Evolutionary conservation across 2,113 vertebrate genomes (phyloP).

Genomic region (Echinops telfairi): DNA sequence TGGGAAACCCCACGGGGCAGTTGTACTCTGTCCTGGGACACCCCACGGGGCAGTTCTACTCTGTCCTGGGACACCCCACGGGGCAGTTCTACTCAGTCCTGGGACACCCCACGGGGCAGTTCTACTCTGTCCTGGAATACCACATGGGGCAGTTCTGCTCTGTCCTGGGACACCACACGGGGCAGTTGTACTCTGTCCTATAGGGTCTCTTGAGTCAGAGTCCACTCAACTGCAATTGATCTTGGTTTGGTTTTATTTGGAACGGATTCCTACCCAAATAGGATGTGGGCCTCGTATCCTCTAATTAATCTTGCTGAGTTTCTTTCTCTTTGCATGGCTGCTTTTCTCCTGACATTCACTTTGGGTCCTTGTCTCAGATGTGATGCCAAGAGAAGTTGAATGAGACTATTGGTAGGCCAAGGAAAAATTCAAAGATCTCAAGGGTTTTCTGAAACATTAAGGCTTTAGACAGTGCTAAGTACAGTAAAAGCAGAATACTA

Average conservation of each 20-base stretch:
- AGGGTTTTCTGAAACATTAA: conserved; percentile 68
- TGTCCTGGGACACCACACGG: neutral
- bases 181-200: neutral
- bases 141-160: neutral
- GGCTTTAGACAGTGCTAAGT: conserved; percentile 34
- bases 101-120: neutral
- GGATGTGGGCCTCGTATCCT: conserved; percentile 50
- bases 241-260: conserved; percentile 24
- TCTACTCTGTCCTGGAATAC: neutral
- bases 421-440: conserved; percentile 66
- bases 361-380: conserved; percentile 58
- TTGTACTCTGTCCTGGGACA: neutral
- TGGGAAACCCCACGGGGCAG: neutral
- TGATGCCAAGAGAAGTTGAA: conserved; percentile 48
- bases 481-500: conserved; percentile 47
- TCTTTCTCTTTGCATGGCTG: conserved; percentile 53
- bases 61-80: neutral
- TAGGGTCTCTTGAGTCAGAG: neutral
- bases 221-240: neutral
- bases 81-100: neutral
- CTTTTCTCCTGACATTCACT: conserved; percentile 59
- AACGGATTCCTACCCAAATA: conserved; percentile 50
- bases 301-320: conserved; percentile 66
- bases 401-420: conserved; percentile 51
- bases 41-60: neutral